Percentiles rank a stretch among this genome's conserved stretches.
These are phyloP conservation scores for Pantherophis vulpinus DNA, from an alignment of 2,797 vertebrate genomes.

Conservation along the genomic window DNA sequence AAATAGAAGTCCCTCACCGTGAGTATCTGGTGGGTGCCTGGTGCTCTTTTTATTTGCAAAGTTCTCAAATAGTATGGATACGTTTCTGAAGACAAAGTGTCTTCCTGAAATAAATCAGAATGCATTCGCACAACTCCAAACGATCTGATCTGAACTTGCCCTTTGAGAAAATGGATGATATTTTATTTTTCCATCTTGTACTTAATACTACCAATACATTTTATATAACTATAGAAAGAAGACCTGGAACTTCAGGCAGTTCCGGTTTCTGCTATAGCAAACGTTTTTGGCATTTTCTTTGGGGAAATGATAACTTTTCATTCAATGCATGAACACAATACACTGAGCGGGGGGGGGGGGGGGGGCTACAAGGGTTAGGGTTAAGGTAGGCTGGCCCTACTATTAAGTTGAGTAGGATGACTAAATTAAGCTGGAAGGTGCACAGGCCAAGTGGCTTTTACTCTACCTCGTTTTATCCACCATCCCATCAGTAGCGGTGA, in stretches of 20 bases:
- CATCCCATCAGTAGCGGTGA: background rate
- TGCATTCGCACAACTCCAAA: background rate
- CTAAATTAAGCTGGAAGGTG: background rate
- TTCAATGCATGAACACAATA: background rate
- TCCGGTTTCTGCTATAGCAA: background rate
- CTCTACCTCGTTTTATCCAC: background rate
- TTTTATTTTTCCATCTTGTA: background rate
- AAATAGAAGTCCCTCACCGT: background rate
- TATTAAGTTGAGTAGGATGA: background rate
- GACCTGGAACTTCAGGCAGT: slow-evolving; percentile 6
- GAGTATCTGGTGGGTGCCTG: background rate
- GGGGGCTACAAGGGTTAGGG: background rate
- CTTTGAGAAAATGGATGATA: slow-evolving; percentile 19
- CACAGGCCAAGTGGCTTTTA: background rate
- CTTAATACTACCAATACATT: background rate
- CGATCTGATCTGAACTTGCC: background rate
- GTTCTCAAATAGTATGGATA: background rate
- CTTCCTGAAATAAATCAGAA: background rate
- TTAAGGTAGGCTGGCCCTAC: background rate
- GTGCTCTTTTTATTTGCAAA: background rate
- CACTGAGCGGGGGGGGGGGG: background rate
- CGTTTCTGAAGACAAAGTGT: background rate
- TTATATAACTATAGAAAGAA: background rate
- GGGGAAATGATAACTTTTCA: background rate
- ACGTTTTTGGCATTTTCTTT: background rate